phyloP scores from a whole-genome alignment of 2,797 vertebrate genomes.

The Coendou prehensilis region DNA sequence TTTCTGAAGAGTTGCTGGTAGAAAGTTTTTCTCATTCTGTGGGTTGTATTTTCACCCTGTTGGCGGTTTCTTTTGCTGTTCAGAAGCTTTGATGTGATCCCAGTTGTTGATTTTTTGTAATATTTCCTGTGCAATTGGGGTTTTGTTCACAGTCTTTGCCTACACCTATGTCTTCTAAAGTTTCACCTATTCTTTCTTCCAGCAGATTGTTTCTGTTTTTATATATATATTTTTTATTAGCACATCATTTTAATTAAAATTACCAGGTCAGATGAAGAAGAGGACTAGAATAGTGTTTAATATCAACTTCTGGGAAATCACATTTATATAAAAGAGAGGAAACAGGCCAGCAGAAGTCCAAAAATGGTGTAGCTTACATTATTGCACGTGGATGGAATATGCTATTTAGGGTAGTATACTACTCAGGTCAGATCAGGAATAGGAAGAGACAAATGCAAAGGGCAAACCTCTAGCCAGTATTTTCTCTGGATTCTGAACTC shows the following conservation, averaged over 20 bases:
- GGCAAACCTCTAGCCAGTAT: not conserved
- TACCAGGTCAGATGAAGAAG: conserved; percentile 71
- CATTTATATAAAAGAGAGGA: conserved; percentile 71
- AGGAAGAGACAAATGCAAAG: not conserved
- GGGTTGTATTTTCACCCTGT: not conserved
- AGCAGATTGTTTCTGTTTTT: not conserved
- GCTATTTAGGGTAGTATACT: not conserved
- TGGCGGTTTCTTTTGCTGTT: not conserved
- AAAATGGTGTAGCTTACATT: conserved; percentile 60
- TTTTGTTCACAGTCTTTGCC: not conserved
- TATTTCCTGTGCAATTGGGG: no score
- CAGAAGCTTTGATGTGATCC: not conserved
- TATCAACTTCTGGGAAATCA: conserved; percentile 79
- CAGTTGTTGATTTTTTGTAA: not conserved
- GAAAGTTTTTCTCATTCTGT: not conserved
- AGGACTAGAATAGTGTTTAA: conserved; percentile 84
- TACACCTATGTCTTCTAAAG: not conserved
- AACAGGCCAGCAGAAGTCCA: conserved; percentile 61
- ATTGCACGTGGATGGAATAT: conserved; percentile 78
- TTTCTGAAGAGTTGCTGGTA: not conserved
- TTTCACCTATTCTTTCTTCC: not conserved
- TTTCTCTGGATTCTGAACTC: conserved; percentile 2
- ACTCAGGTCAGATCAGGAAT: not conserved
- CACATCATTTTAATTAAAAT: conserved; percentile 85
- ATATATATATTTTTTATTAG: no score